A percentile compares a stretch with the other conserved stretches of the same genome.
phyloP scores from a whole-genome alignment of 2,797 vertebrate species.

The Pempheris klunzingeri region DNA sequence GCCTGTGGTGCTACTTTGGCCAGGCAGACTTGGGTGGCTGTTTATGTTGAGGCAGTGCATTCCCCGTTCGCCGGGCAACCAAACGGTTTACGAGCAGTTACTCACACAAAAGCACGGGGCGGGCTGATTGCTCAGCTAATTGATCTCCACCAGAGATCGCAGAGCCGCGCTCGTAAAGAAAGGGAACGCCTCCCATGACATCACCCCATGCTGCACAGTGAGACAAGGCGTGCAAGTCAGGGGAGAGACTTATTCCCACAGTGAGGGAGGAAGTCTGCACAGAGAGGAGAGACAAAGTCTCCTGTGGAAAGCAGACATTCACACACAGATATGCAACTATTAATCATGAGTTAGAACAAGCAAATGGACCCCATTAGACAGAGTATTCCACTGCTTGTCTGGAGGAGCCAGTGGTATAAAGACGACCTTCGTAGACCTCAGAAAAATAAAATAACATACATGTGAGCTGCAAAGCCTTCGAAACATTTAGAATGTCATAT shows the following conservation, averaged over 20 bases:
- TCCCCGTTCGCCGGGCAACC: slow-evolving; percentile 82
- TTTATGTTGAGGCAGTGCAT: slow-evolving; percentile 78
- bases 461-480: background rate
- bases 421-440: slow-evolving; percentile 30
- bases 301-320: slow-evolving; percentile 24
- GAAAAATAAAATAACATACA: slow-evolving; percentile 26
- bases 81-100: slow-evolving; percentile 77
- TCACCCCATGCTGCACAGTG: slow-evolving; percentile 63
- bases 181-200: slow-evolving; percentile 80
- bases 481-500: slow-evolving; percentile 4
- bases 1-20: slow-evolving; percentile 50
- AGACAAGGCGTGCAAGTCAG: slow-evolving; percentile 49
- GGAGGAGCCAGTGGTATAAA: slow-evolving; percentile 29
- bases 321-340: slow-evolving; percentile 31
- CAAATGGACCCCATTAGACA: slow-evolving; percentile 38
- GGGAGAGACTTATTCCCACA: slow-evolving; percentile 59
- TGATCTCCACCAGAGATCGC: slow-evolving; percentile 86
- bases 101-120: slow-evolving; percentile 79
- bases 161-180: slow-evolving; percentile 76
- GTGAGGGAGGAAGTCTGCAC: slow-evolving; percentile 33
- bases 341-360: slow-evolving; percentile 33
- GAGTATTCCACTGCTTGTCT: slow-evolving; percentile 23
- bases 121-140: slow-evolving; percentile 86
- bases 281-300: slow-evolving; percentile 21
- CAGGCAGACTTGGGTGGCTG: slow-evolving; percentile 69